These are phyloP conservation scores for Apeltes quadracus DNA, from an alignment of 2,113 vertebrate genomes.

Conservation along the genomic window DNA sequence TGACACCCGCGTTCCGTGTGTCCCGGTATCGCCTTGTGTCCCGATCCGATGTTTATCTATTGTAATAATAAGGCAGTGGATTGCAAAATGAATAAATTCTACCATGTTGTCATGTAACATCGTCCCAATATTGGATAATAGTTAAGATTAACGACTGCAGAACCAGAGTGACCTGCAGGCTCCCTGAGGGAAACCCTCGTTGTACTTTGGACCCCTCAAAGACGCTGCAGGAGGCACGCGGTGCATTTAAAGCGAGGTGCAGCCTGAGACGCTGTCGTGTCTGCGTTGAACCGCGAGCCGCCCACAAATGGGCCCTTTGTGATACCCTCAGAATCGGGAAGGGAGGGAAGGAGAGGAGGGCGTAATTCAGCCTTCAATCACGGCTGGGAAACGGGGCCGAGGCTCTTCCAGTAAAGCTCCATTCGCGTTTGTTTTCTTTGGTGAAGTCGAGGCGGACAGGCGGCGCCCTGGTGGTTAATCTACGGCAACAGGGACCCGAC, in stretches of 20 bases:
- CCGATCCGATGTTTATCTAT: too few species aligned
- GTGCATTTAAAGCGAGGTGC: background rate
- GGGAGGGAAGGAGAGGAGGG: constrained; percentile 18
- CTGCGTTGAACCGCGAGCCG: constrained; percentile 21
- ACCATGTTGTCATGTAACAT: too few species aligned
- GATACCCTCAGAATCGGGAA: constrained; percentile 24
- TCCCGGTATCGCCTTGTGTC: constrained; percentile 14
- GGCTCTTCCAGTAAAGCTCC: constrained; percentile 62
- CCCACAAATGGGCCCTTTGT: constrained; percentile 20
- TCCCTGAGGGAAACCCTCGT: too few species aligned
- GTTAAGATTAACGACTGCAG: background rate
- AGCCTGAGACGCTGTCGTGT: constrained; percentile 42
- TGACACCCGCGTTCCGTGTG: constrained; percentile 38
- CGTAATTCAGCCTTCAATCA: background rate
- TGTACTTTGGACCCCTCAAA: too few species aligned
- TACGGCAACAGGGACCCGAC: constrained; percentile 7
- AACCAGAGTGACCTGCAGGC: background rate
- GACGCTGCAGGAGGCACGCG: too few species aligned
- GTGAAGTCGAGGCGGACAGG: background rate
- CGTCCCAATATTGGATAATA: too few species aligned
- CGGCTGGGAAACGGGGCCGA: constrained; percentile 31
- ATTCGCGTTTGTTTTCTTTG: constrained; percentile 44
- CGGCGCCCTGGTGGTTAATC: background rate
- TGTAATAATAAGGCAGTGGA: background rate
- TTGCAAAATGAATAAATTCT: too few species aligned